phyloP scores from a whole-genome alignment of 2,888 invertebrate genomes.

The Melieria picta region DNA sequence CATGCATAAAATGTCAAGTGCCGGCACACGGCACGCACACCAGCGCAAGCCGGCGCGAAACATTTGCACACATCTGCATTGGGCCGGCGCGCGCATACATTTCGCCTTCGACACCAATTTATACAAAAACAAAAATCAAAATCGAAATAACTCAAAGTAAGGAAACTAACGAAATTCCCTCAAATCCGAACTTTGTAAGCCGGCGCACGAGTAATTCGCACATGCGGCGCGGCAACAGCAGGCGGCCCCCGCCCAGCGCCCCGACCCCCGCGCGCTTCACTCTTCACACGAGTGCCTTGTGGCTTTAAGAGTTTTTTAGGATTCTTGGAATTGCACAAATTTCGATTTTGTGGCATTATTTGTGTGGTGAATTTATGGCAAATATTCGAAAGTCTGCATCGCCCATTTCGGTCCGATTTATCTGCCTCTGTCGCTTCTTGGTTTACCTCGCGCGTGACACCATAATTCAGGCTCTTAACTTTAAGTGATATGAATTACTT shows the following conservation, averaged over 20 bases:
- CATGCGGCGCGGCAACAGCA: constrained; percentile 10
- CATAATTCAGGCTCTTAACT: too few relatives aligned
- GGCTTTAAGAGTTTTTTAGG: too few relatives aligned
- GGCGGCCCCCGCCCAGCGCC: neutral
- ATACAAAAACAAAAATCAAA: too few relatives aligned
- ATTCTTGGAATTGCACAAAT: too few relatives aligned
- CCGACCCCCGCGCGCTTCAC: neutral
- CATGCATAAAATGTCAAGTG: constrained; percentile 25
- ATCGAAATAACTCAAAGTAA: too few relatives aligned
- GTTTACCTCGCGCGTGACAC: too few relatives aligned
- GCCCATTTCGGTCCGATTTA: too few relatives aligned
- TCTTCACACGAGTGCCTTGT: neutral
- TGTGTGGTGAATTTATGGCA: constrained; percentile 25
- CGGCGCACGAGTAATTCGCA: constrained; percentile 15
- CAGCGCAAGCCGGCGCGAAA: neutral
- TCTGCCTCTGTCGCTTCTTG: too few relatives aligned
- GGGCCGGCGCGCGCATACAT: neutral
- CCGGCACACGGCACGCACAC: neutral
- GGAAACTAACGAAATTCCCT: too few relatives aligned
- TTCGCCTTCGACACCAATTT: too few relatives aligned
- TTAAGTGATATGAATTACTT: too few relatives aligned
- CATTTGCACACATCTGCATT: neutral
- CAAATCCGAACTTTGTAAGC: neutral
- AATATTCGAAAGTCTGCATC: constrained; percentile 22
- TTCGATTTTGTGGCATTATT: neutral